Evolutionary conservation across 2,888 invertebrate species (phyloP), one percentile per base, ranked within the genome.

Genomic region (Aquatica leii): DNA sequence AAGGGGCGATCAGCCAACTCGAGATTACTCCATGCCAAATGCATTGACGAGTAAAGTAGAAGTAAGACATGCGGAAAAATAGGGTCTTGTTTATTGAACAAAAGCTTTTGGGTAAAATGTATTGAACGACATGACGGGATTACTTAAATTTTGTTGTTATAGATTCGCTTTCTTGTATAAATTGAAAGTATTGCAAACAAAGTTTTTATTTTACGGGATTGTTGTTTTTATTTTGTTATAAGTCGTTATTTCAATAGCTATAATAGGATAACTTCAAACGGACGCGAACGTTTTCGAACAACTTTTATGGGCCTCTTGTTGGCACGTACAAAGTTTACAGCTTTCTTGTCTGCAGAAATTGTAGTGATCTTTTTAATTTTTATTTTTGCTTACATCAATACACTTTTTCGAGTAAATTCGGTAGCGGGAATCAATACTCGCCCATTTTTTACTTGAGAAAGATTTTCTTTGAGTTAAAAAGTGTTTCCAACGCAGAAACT

Each of bases 51-150:
- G 71, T 73, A 75, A 75, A 77, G 76, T 76, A 76, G 65, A 74
- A 76, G 74, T 71, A 73, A 73, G 76, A 75, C 78, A 77, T 77
- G 78, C 76, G 76, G 78, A 77, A 77, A 78, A 78, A 77, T 76
- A 74, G 74, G 74, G 74, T 72, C 70, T 73, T 73, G 74, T 76
- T 76, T 74, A 73, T 74, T 72, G 73, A 72, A 70, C 69, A 68
- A 71, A 15, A 48, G 24, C 11, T 41, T 59, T 52, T 52, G 14
- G 52, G 43, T 53, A 48, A 15, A 18, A 48, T 48, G 37, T 48
- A 57, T 57, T 53, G 53, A 40, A 59, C 34, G 12, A 15, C 17
- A 37, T 18, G 35, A 52, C 34, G 17, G 31, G 52, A 52, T 34
- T 52, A 34, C 35, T 34, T 5, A 50, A 12, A 35, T 52, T 52